These are phyloP conservation scores for Paracentrotus lividus DNA, from an alignment of 53 echinoderm and acorn worm genomes.

Conservation along the genomic window DNA sequence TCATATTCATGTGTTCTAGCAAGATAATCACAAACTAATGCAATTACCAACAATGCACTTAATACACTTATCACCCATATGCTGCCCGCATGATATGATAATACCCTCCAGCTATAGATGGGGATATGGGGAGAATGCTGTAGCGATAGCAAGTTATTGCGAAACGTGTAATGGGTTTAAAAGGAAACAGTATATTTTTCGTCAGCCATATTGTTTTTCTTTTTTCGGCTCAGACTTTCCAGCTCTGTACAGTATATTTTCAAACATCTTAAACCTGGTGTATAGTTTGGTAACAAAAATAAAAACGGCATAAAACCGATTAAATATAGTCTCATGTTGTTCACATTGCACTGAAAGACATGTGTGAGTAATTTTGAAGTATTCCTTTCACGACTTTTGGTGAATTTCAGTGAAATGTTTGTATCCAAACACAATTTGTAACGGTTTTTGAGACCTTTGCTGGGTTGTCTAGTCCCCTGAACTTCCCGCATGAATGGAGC, in stretches of 20 bases:
- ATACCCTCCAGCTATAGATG: constrained; percentile 11
- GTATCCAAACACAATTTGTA: too few relatives aligned
- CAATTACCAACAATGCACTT: constrained; percentile 31
- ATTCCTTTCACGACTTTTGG: too few relatives aligned
- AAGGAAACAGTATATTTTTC: not conserved
- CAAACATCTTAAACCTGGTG: not conserved
- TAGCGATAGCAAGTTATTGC: not conserved
- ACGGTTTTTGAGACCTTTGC: too few relatives aligned
- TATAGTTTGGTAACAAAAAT: too few relatives aligned
- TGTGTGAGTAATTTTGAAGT: too few relatives aligned
- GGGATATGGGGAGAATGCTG: not conserved
- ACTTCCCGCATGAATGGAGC: too few relatives aligned
- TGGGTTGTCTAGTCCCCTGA: too few relatives aligned
- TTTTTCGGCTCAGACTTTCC: not conserved
- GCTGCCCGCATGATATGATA: constrained; percentile 29
- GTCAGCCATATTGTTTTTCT: not conserved
- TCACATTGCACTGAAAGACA: too few relatives aligned
- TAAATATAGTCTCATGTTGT: too few relatives aligned
- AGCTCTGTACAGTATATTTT: not conserved
- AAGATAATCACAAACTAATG: constrained; percentile 44
- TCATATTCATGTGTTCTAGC: constrained; percentile 16
- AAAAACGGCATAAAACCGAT: too few relatives aligned
- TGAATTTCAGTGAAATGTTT: too few relatives aligned
- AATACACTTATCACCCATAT: constrained; percentile 34
- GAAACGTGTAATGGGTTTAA: not conserved